Conservation (phyloP, 2,113 vertebrate genomes). For the Leptobrachium leishanense region DNA sequence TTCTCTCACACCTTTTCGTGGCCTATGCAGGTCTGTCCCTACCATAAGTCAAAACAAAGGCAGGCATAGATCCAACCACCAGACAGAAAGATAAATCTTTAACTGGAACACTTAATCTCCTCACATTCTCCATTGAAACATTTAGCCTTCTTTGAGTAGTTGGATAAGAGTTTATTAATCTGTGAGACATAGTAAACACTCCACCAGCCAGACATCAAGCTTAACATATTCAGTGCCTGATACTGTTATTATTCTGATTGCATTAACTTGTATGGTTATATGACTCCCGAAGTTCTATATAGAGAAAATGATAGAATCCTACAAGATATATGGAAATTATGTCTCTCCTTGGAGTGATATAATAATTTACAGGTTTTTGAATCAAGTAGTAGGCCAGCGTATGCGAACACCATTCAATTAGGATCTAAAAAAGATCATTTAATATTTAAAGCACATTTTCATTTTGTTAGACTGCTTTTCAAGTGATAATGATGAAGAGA, state of each 20-base stretch:
- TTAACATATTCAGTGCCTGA: neutral
- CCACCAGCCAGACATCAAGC: slow-evolving; percentile 49
- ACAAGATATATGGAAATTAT: too few species aligned
- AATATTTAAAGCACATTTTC: too few species aligned
- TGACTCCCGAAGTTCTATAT: too few species aligned
- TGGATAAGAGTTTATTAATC: slow-evolving; percentile 40
- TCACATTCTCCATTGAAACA: slow-evolving; percentile 47
- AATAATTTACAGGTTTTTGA: too few species aligned
- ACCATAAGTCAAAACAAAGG: slow-evolving; percentile 51
- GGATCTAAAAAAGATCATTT: too few species aligned
- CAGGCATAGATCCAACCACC: slow-evolving; percentile 59
- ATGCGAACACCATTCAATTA: too few species aligned
- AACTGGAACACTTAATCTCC: slow-evolving; percentile 55
- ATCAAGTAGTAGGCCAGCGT: too few species aligned
- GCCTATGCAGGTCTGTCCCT: slow-evolving; percentile 45
- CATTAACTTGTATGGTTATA: too few species aligned
- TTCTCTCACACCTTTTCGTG: slow-evolving; percentile 59
- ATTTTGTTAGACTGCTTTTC: too few species aligned
- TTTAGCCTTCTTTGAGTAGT: slow-evolving; percentile 50
- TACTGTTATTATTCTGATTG: neutral
- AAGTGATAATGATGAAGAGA: too few species aligned
- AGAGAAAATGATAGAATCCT: too few species aligned
- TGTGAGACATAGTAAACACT: slow-evolving; percentile 60
- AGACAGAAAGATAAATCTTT: slow-evolving; percentile 54
- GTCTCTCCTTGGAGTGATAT: too few species aligned